Evolutionary conservation across 2,888 invertebrate species (phyloP), one percentile per base, ranked within the genome.

Genomic region (Rugalucina vietnamica): DNA sequence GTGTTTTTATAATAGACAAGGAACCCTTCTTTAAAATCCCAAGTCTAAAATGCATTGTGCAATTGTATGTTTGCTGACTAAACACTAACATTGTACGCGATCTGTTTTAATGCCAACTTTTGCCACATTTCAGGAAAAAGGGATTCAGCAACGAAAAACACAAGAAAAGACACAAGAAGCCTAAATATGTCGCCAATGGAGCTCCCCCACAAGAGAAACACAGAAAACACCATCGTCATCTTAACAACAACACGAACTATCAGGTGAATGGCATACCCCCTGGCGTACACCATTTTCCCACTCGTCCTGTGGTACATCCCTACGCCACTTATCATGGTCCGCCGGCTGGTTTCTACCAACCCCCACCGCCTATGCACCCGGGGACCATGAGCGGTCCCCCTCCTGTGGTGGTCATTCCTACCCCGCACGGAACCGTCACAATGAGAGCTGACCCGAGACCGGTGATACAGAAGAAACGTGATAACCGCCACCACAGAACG

Each of bases 361-460:
- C 34, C 4, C 49, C 72, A n/a, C 72, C 43, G 4, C 72, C 72
- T 1, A 39, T 43, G 72, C 21, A 71, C n/a, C 39, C 36, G 1
- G 87, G 81, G 32, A 85, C 82, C 3, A 10, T 80, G 5, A 80
- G 71, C 34, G 82, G 84, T 24, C 84, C 84, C 18, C 84, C 86
- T 5, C 74, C 79, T 69, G 77, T 83, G 10, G 74, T 85, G 1
- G 82, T 85, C n/a, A 76, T 78, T 29, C 77, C 77, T 29, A 71
- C 76, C 10, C 76, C 81, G 10, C 73, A 72, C 29, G 87, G 87
- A 39, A 82, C 84, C 5, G 79, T 87, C 29, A 77, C 82, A 12
- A 72, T 87, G 60, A n/a, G 87, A 18, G 76, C 87, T 14, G 85
- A 87, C 70, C 85, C 85, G 1, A 72, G 87, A 50, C 87, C 87